Percentiles rank a stretch among this genome's conserved stretches.
Conservation (phyloP, 1,140 invertebrate species). For the Ceratina australensis region DNA sequence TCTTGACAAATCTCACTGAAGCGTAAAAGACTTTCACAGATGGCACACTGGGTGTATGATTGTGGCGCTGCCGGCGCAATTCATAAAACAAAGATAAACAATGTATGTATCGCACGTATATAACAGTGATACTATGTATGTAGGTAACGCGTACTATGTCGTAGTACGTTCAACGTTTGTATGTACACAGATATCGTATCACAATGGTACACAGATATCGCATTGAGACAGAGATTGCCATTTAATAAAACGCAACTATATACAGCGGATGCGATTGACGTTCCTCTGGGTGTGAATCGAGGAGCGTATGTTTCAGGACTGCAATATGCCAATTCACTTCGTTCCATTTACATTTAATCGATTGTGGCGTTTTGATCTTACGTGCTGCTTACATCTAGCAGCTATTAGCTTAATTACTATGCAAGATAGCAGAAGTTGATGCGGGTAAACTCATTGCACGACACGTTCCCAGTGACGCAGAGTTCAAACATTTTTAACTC, state of each 20-base stretch:
- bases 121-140: no score
- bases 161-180: no score
- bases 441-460: constrained; percentile 1
- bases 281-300: background rate
- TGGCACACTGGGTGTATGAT: no score
- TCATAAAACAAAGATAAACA: no score
- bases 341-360: background rate
- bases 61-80: no score
- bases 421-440: background rate
- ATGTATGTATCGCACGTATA: no score
- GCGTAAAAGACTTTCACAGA: no score
- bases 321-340: background rate
- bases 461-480: background rate
- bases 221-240: background rate
- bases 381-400: no score
- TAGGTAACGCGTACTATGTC: no score
- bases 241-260: background rate
- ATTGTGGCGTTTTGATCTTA: background rate
- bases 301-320: background rate
- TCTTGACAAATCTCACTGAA: no score
- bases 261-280: no score
- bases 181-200: no score
- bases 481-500: background rate
- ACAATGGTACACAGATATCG: background rate
- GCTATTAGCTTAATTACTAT: background rate